These are phyloP conservation scores for Drosophila niveifrons DNA, from an alignment of 2,888 invertebrate genomes.

Conservation along the genomic window DNA sequence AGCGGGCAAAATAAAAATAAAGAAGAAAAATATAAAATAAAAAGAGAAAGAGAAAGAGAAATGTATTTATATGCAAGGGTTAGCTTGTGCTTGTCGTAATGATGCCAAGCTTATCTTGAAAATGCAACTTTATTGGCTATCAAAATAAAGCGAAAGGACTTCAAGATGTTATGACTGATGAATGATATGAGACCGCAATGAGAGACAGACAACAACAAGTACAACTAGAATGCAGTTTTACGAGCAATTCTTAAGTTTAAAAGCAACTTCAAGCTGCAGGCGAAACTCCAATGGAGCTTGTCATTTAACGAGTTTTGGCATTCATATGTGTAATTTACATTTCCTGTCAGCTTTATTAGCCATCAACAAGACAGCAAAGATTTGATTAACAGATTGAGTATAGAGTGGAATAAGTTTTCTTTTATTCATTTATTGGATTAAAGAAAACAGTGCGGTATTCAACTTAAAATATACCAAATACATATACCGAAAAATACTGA, in stretches of 20 bases:
- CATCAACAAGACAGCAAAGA: not conserved
- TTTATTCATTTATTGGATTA: no score
- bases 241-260: not conserved
- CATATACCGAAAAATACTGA: no score
- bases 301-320: not conserved
- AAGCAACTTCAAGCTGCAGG: not conserved
- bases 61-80: constrained; percentile 1
- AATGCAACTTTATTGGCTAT: constrained; percentile 6
- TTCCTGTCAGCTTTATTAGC: not conserved
- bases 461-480: no score
- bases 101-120: constrained; percentile 2
- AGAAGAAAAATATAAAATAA: not conserved
- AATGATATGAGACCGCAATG: not conserved
- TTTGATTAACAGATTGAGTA: not conserved
- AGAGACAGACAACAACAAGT: not conserved
- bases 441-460: no score
- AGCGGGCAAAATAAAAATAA: not conserved
- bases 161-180: constrained; percentile 5
- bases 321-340: not conserved
- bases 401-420: no score
- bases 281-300: not conserved
- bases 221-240: not conserved
- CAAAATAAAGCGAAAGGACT: not conserved
- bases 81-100: constrained; percentile 1
- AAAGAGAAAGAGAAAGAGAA: constrained; percentile 2